phyloP scores from a whole-genome alignment of 1,140 invertebrate species.

The Drosophila sproati region DNA sequence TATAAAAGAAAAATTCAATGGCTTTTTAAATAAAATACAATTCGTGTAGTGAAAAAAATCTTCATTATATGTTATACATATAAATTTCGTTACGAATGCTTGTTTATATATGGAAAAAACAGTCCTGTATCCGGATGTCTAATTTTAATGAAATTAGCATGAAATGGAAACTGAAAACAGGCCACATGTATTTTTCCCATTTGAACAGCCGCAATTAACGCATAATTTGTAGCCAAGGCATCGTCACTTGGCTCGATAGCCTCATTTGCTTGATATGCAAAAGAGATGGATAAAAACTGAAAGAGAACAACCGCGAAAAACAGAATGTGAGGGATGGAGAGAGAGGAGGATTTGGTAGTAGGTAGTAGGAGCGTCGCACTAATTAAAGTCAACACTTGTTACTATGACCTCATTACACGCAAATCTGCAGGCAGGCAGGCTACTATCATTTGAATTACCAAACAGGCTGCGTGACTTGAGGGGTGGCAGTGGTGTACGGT shows the following conservation, averaged over 20 bases:
- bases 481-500: neutral
- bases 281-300: slow-evolving; percentile 6
- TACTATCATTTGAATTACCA: slow-evolving; percentile 33
- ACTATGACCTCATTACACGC: slow-evolving; percentile 79
- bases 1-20: too few relatives aligned
- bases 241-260: slow-evolving; percentile 45
- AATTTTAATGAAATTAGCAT: neutral
- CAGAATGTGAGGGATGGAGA: neutral
- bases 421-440: slow-evolving; percentile 57
- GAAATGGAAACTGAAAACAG: neutral
- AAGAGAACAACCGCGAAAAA: neutral
- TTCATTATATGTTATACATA: too few relatives aligned
- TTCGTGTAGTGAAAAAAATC: too few relatives aligned
- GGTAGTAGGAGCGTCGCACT: slow-evolving; percentile 42
- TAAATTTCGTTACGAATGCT: too few relatives aligned
- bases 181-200: slow-evolving; percentile 11
- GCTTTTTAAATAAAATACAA: too few relatives aligned
- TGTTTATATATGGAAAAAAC: too few relatives aligned
- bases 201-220: slow-evolving; percentile 58
- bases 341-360: neutral
- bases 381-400: slow-evolving; percentile 82
- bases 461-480: neutral
- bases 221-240: slow-evolving; percentile 54
- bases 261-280: slow-evolving; percentile 47
- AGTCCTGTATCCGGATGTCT: too few relatives aligned